phyloP scores from a whole-genome alignment of 2,888 invertebrate genomes.

The Endotricha flammealis region DNA sequence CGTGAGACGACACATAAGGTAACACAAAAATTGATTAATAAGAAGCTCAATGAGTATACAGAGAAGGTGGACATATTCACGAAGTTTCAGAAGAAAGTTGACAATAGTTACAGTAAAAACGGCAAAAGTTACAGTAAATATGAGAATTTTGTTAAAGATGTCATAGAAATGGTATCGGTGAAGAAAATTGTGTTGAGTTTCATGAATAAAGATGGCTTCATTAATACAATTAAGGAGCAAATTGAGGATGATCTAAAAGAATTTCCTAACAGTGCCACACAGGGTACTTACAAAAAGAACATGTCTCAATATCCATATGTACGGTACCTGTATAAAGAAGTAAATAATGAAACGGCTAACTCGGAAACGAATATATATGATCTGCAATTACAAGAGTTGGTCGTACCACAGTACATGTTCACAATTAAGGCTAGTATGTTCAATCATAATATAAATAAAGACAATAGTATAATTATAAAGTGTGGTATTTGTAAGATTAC shows the following conservation, averaged over 20 bases:
- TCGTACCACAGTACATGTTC: constrained; percentile 25
- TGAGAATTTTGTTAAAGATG: neutral
- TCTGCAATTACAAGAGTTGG: constrained; percentile 43
- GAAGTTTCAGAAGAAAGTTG: constrained; percentile 19
- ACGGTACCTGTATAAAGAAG: constrained; percentile 37
- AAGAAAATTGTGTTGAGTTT: neutral
- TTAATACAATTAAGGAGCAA: constrained; percentile 16
- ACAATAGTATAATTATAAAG: constrained; percentile 29
- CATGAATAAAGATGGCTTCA: neutral
- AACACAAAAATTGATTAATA: constrained; percentile 36
- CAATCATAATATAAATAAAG: constrained; percentile 23
- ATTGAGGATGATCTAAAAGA: constrained; percentile 25
- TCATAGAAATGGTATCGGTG: too few species aligned
- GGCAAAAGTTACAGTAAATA: neutral
- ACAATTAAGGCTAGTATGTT: too few species aligned
- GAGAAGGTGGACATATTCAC: constrained; percentile 13
- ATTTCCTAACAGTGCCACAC: constrained; percentile 12
- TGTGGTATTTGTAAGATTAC: constrained; percentile 34
- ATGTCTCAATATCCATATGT: constrained; percentile 38
- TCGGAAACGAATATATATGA: constrained; percentile 27
- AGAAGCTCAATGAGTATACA: constrained; percentile 16
- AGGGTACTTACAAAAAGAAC: constrained; percentile 20
- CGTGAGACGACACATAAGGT: constrained; percentile 27
- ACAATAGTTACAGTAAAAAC: too few species aligned
- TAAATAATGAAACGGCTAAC: constrained; percentile 8